These are phyloP conservation scores for Ispidina lecontei DNA, from an alignment of 2,797 vertebrate species.

Conservation along the genomic window DNA sequence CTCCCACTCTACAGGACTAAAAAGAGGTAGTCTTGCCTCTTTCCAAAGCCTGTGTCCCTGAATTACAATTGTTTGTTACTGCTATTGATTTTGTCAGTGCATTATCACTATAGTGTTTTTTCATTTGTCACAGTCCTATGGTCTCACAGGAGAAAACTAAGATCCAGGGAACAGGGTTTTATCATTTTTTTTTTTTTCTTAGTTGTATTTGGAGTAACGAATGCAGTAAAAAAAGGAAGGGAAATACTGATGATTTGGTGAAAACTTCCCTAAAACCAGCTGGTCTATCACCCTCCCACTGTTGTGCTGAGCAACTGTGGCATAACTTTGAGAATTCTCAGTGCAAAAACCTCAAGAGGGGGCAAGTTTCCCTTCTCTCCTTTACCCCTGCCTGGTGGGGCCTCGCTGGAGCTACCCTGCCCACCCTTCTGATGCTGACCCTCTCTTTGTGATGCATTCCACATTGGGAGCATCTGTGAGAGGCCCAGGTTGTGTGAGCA, in stretches of 20 bases:
- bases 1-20: not conserved
- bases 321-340: rapidly evolving
- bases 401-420: too few relatives aligned
- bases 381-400: too few relatives aligned
- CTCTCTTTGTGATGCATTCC: not conserved
- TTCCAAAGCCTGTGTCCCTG: rapidly evolving
- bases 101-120: not conserved
- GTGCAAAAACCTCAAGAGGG: not conserved
- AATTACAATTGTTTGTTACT: not conserved
- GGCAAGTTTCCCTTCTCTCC: too few relatives aligned
- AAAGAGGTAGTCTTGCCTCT: not conserved
- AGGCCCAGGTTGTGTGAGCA: too few relatives aligned
- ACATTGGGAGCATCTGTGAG: too few relatives aligned
- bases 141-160: not conserved
- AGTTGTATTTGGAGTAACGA: not conserved
- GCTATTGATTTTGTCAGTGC: not conserved
- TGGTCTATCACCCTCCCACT: not conserved
- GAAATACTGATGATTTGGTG: not conserved
- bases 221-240: not conserved
- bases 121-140: not conserved
- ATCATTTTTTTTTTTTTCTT: not conserved
- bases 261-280: not conserved
- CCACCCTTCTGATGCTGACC: not conserved
- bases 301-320: rapidly evolving
- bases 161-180: not conserved